Percentiles rank a stretch among this genome's conserved stretches.
Evolutionary conservation across 2,113 vertebrate species (phyloP).

Genomic region (Ailurus styani): DNA sequence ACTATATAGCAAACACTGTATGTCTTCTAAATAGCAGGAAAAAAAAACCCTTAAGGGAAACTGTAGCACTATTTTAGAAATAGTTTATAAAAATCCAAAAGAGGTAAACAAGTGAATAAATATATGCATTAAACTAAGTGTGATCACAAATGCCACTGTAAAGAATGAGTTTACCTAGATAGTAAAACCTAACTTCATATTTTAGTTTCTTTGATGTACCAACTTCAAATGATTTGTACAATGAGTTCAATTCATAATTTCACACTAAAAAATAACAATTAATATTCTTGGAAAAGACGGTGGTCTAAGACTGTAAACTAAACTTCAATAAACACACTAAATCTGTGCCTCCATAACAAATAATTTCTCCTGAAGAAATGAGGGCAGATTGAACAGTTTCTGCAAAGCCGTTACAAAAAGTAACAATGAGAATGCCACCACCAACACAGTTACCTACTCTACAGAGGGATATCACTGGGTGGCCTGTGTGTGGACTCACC

Average conservation of each 20-base stretch:
- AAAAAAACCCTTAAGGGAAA: not conserved
- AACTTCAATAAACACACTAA: not conserved
- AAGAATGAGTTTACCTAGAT: not conserved
- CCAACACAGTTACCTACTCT: not conserved
- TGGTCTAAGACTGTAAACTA: not conserved
- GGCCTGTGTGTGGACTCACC: not conserved
- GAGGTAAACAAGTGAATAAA: not conserved
- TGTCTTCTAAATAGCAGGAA: not conserved
- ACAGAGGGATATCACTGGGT: not conserved
- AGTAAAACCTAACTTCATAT: too few relatives aligned
- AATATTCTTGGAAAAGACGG: not conserved
- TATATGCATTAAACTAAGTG: not conserved
- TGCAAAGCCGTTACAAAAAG: not conserved
- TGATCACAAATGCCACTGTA: not conserved
- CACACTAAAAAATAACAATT: too few relatives aligned
- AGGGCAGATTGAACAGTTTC: not conserved
- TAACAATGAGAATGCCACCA: not conserved
- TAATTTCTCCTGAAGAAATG: not conserved
- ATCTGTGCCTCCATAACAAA: not conserved
- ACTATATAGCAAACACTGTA: too few relatives aligned
- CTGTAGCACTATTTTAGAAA: not conserved
- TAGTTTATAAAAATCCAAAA: not conserved
- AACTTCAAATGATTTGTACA: not conserved
- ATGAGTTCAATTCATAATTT: too few relatives aligned
- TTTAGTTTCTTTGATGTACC: not conserved